Percentiles rank a stretch among this genome's conserved stretches.
These are phyloP conservation scores for Ectropis crepuscularia DNA, from an alignment of 2,888 invertebrate species.

Conservation along the genomic window DNA sequence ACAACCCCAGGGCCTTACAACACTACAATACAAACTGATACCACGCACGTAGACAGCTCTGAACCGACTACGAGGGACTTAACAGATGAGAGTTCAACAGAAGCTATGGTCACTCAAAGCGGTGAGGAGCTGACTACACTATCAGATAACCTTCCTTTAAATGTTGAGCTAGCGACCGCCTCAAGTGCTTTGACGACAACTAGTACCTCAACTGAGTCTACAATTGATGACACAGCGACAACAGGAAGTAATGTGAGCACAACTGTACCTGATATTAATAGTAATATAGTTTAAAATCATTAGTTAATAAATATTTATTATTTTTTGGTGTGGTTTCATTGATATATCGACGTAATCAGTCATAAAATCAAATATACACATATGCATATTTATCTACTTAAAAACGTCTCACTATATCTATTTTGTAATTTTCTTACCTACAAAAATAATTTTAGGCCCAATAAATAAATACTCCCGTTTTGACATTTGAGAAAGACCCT, in stretches of 20 bases:
- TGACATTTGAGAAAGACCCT: too few relatives aligned
- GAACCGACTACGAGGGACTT: slow-evolving; percentile 4
- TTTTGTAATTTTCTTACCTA: too few relatives aligned
- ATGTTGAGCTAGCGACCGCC: too few relatives aligned
- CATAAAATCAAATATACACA: too few relatives aligned
- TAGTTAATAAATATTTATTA: slow-evolving; percentile 12
- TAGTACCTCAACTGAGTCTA: too few relatives aligned
- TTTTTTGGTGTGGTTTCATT: slow-evolving; percentile 1
- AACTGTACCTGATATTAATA: slow-evolving; percentile 1
- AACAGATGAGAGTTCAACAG: neutral
- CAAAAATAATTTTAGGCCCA: too few relatives aligned
- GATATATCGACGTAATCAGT: neutral
- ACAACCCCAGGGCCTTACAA: slow-evolving; percentile 26
- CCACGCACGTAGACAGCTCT: neutral
- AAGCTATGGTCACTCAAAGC: neutral
- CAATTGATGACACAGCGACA: neutral
- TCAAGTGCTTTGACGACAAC: too few relatives aligned
- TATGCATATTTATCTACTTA: too few relatives aligned
- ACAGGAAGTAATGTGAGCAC: slow-evolving; percentile 2
- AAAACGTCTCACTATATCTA: too few relatives aligned
- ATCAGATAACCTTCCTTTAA: too few relatives aligned
- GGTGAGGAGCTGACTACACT: neutral
- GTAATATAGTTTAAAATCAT: slow-evolving; percentile 17
- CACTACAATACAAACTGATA: slow-evolving; percentile 7
- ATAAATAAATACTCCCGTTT: too few relatives aligned